Evolutionary conservation across 2,113 vertebrate species (phyloP), one percentile per base, ranked within the genome.

Genomic region (Oncorhynchus keta): DNA sequence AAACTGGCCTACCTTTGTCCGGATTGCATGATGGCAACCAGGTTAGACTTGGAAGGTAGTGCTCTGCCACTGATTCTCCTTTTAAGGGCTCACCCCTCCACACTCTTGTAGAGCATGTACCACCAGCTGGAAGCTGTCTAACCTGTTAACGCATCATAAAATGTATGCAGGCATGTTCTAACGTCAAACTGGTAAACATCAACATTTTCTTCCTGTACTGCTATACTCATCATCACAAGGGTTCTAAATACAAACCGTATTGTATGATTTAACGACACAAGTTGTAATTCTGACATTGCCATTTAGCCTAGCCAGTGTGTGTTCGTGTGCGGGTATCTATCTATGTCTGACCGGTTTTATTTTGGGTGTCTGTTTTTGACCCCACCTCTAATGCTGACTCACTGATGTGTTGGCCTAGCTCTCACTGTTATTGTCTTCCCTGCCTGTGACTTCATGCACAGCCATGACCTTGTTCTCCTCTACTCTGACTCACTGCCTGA

Each of bases 401-500:
- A 22, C 2, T 48, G 20, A 16, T 18, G 68, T 39, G 51, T 61
- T 39, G 14, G 75, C 57, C 61, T 71, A 11, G 49, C 12, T 32
- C 26, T 20, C 59, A 35, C 74, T 70, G 18, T 68, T 51, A 70
- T 74, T 68, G n/a, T 45, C 64, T 76, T 62, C 35, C 13, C 35
- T 35, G 9, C 18, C 35, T 20, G 32, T 70, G 30, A 62, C 30
- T 70, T 55, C 45, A 16, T 51, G 57, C 48, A 57, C 51, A 30
- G 26, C 64, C 26, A 30, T 48, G 48, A 62, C 35, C 70, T 69
- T 59, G 57, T 85, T 55, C 70, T 35, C 66, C 51, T 45, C 55
- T 51, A 16, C 48, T 7, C 48, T 65, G 51, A 66, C 64, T 68
- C 16, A n/a, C 61, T 12, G 64, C 22, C 22, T 30, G 22, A 24